Conservation (phyloP, 2,113 vertebrate genomes). For the Erythrolamprus reginae region DNA sequence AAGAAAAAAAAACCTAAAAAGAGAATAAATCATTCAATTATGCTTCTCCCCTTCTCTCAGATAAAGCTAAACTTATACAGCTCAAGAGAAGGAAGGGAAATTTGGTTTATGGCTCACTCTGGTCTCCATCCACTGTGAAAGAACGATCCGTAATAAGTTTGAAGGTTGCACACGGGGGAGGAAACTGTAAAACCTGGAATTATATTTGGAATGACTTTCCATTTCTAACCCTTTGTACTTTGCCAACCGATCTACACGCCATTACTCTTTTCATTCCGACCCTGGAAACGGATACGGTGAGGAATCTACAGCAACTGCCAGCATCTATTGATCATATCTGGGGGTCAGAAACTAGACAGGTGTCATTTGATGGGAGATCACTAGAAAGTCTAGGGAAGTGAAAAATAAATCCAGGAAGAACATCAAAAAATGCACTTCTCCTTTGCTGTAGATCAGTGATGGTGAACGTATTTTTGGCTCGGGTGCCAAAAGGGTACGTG, state of each 20-base stretch:
- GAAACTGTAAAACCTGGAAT: background rate
- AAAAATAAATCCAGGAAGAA: background rate
- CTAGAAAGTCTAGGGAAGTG: background rate
- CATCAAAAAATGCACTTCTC: background rate
- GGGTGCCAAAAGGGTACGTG: too few species aligned
- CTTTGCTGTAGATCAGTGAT: background rate
- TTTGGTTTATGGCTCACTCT: conserved; percentile 39
- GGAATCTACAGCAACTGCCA: background rate
- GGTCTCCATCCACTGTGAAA: conserved; percentile 53
- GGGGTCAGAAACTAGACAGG: background rate
- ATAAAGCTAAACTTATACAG: conserved; percentile 39
- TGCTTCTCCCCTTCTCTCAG: conserved; percentile 30
- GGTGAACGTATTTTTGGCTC: too few species aligned
- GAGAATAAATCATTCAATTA: background rate
- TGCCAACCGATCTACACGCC: background rate
- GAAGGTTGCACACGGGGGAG: conserved; percentile 8
- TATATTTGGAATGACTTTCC: background rate
- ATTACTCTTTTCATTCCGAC: background rate
- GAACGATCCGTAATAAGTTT: conserved; percentile 34
- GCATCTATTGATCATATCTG: background rate
- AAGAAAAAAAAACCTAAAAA: background rate
- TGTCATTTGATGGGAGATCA: background rate
- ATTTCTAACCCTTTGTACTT: background rate
- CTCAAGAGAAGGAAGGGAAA: background rate
- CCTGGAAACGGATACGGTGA: background rate